These are phyloP conservation scores for Brachyptera putata DNA, from an alignment of 2,888 invertebrate species.

Conservation along the genomic window DNA sequence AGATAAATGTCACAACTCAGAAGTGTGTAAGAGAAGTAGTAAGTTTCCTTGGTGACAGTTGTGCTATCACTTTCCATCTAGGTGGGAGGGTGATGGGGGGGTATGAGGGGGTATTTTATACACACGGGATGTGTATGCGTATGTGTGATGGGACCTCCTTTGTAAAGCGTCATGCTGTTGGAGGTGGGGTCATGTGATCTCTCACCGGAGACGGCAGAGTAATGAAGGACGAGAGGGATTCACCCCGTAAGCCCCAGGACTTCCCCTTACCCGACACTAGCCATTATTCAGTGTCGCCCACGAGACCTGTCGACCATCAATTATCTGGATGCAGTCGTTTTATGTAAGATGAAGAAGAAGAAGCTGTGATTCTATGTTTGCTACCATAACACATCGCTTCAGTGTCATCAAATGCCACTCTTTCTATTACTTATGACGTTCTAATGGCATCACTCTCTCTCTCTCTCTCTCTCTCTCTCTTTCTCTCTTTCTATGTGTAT, in stretches of 20 bases:
- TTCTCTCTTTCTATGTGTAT: too few relatives aligned
- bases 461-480: too few relatives aligned
- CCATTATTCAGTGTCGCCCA: slow-evolving; percentile 31
- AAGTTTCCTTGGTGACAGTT: slow-evolving; percentile 27
- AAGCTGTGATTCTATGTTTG: background rate
- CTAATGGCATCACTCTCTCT: too few relatives aligned
- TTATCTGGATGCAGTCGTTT: slow-evolving; percentile 15
- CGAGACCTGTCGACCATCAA: slow-evolving; percentile 29
- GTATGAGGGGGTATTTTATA: too few relatives aligned
- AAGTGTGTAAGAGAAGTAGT: slow-evolving; percentile 15
- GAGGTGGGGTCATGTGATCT: background rate
- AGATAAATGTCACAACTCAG: slow-evolving; percentile 25
- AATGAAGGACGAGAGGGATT: slow-evolving; percentile 24
- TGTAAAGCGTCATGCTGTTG: slow-evolving; percentile 22
- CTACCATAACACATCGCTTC: too few relatives aligned
- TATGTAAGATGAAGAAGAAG: too few relatives aligned
- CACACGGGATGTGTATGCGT: too few relatives aligned
- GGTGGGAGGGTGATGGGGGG: background rate
- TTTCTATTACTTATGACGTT: too few relatives aligned
- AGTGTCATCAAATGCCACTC: too few relatives aligned
- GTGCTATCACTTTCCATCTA: slow-evolving; percentile 25
- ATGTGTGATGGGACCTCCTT: slow-evolving; percentile 23
- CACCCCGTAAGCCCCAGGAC: slow-evolving; percentile 25
- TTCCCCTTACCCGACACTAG: slow-evolving; percentile 26
- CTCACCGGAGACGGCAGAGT: slow-evolving; percentile 19